Conservation (phyloP, 1,140 invertebrate species). For the Nasonia vitripennis region DNA sequence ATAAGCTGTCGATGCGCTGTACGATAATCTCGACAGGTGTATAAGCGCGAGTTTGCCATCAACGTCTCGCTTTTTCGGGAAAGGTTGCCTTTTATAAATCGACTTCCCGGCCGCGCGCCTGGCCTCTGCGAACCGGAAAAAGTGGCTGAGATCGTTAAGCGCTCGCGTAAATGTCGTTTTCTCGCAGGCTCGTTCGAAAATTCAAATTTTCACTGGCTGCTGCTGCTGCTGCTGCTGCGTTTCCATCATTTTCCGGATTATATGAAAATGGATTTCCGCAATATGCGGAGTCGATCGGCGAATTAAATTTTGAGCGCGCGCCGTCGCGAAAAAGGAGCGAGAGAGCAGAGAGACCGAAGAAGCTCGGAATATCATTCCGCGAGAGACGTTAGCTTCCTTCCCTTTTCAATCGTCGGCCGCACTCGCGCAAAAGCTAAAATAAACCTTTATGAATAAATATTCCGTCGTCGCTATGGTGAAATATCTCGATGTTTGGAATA, state of each 20-base stretch:
- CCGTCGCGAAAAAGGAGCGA: background rate
- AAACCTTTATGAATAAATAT: no score
- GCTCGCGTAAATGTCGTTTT: background rate
- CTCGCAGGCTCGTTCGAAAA: background rate
- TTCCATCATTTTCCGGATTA: conserved; percentile 22
- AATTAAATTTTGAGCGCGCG: conserved; percentile 26
- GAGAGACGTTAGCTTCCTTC: background rate
- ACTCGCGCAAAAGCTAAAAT: background rate
- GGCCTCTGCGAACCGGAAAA: background rate
- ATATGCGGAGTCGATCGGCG: conserved; percentile 18
- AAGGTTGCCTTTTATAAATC: no score
- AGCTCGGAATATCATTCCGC: background rate
- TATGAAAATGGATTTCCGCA: conserved; percentile 42
- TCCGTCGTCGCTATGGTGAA: no score
- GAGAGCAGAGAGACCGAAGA: background rate
- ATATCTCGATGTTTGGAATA: no score
- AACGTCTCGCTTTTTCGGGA: no score
- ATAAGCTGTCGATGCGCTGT: background rate
- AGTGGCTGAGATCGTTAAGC: background rate
- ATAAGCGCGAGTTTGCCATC: no score
- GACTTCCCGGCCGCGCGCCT: no score
- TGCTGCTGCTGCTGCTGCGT: no score
- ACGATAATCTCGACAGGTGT: no score
- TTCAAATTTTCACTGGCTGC: conserved; percentile 14
- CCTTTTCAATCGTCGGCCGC: background rate